These are phyloP conservation scores for Limanda limanda DNA, from an alignment of 2,113 vertebrate species.

Conservation along the genomic window DNA sequence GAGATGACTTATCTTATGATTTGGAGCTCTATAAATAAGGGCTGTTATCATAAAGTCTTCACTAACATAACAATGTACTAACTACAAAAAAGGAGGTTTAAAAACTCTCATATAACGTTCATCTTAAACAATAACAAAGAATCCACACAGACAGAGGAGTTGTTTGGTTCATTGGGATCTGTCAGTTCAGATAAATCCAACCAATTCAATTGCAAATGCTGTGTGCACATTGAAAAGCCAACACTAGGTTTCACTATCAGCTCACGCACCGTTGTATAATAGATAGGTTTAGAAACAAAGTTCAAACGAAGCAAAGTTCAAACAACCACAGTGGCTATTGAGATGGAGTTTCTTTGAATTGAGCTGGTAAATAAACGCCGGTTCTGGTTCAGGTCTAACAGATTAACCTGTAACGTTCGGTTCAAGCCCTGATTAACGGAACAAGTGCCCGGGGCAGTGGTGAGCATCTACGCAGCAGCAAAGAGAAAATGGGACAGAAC, in stretches of 20 bases:
- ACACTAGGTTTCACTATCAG: constrained; percentile 41
- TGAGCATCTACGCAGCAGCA: constrained; percentile 61
- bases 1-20: no score
- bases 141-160: not conserved
- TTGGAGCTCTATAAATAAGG: no score
- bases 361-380: constrained; percentile 67
- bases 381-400: constrained; percentile 65
- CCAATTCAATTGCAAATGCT: constrained; percentile 56
- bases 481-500: constrained; percentile 55
- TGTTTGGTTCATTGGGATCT: constrained; percentile 18
- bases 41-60: not conserved
- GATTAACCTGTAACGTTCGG: constrained; percentile 70
- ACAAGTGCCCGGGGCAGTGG: constrained; percentile 69
- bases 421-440: constrained; percentile 72
- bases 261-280: constrained; percentile 18
- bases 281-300: constrained; percentile 32
- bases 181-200: constrained; percentile 23
- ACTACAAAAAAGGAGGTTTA: not conserved
- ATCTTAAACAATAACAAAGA: not conserved
- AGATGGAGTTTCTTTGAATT: constrained; percentile 30
- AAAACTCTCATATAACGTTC: not conserved
- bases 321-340: not conserved
- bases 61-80: not conserved
- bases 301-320: constrained; percentile 36
- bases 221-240: constrained; percentile 31